These are phyloP conservation scores for Cryptoleucopteryx plumbea DNA, from an alignment of 2,113 vertebrate species.

Conservation along the genomic window DNA sequence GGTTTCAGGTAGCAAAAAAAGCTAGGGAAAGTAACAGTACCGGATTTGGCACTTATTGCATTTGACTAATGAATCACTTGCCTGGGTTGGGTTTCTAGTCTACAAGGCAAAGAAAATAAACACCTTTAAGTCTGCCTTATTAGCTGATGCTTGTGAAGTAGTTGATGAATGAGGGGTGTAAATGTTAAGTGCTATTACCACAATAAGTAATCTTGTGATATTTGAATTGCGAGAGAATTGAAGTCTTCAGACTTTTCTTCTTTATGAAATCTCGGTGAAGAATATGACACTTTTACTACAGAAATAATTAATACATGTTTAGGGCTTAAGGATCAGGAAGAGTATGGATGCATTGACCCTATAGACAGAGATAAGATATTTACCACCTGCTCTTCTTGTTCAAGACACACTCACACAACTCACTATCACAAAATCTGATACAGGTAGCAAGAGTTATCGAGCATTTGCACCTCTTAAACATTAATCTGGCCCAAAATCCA, in stretches of 20 bases:
- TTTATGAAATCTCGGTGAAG: background rate
- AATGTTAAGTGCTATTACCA: background rate
- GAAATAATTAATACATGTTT: background rate
- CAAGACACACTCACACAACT: background rate
- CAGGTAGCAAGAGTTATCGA: background rate
- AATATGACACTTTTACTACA: background rate
- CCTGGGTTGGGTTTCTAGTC: background rate
- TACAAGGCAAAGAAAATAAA: constrained; percentile 13
- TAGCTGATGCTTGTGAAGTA: background rate
- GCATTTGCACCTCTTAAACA: background rate
- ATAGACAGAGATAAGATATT: background rate
- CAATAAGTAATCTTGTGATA: background rate
- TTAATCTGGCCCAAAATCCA: background rate
- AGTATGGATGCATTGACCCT: background rate
- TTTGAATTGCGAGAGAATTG: background rate
- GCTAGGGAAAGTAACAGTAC: background rate
- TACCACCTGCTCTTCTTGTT: background rate
- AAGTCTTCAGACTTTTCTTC: background rate
- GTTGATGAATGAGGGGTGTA: background rate
- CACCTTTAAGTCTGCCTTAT: background rate
- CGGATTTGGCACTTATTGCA: fast-evolving
- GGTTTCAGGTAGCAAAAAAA: background rate
- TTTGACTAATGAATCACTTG: constrained; percentile 12
- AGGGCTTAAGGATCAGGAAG: background rate
- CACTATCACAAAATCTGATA: background rate